A percentile compares a stretch with the other conserved stretches of the same genome.
Evolutionary conservation across 2,113 vertebrate genomes (phyloP).

Genomic region (Gymnorhina tibicen): DNA sequence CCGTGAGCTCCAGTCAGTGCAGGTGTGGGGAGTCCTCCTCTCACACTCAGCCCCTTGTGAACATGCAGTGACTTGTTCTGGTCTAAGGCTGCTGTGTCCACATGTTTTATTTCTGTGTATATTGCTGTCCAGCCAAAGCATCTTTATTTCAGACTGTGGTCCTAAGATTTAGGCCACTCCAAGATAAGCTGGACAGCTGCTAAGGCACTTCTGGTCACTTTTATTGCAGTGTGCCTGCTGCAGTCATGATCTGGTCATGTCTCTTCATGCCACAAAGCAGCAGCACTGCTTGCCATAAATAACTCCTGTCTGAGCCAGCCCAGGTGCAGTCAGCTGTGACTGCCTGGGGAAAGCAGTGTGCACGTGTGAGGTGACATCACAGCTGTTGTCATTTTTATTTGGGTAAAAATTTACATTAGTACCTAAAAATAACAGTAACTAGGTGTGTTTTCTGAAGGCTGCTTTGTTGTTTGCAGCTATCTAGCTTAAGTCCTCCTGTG

Average conservation of each 20-base stretch:
- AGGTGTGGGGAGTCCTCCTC: not conserved
- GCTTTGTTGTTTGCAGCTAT: not conserved
- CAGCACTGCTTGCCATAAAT: not conserved
- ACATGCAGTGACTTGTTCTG: not conserved
- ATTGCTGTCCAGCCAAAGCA: not conserved
- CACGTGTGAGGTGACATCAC: not conserved
- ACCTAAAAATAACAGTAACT: not conserved
- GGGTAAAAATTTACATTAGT: not conserved
- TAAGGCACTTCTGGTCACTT: not conserved
- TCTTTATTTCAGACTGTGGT: not conserved
- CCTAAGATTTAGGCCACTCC: not conserved
- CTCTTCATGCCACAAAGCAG: not conserved
- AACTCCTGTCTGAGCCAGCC: not conserved
- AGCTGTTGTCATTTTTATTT: not conserved
- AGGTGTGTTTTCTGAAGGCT: not conserved
- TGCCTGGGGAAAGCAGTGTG: not conserved
- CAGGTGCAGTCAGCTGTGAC: not conserved
- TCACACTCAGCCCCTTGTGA: not conserved
- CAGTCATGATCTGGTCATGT: accelerated
- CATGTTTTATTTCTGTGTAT: not conserved
- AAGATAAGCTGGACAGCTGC: not conserved
- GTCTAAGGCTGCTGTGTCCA: not conserved
- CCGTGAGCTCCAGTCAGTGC: not conserved
- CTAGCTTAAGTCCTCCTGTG: not conserved
- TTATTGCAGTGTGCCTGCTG: not conserved